phyloP scores from a whole-genome alignment of 2,797 vertebrate genomes.

The Protosalanx chinensis region DNA sequence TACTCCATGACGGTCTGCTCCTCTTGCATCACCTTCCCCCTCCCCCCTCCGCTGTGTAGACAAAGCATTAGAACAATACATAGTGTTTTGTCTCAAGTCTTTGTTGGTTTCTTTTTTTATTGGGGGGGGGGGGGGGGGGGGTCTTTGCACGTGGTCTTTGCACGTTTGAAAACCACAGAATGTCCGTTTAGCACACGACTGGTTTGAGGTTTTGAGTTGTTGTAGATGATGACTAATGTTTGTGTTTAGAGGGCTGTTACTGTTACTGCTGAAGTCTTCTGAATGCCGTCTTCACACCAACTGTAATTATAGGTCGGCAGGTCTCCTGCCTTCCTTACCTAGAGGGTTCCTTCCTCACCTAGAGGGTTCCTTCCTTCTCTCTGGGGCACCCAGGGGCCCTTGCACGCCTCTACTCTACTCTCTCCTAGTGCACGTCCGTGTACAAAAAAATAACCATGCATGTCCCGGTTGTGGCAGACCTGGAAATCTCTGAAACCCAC shows the following conservation, averaged over 20 bases:
- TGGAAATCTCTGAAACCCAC: conserved; percentile 48
- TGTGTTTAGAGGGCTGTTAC: conserved; percentile 25
- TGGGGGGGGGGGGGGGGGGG: conserved; percentile 3
- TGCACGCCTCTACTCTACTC: conserved; percentile 52
- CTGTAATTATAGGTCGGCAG: not conserved
- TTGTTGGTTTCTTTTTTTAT: not conserved
- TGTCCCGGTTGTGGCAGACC: conserved; percentile 44
- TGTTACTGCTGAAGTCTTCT: conserved; percentile 28
- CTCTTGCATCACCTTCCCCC: conserved; percentile 17
- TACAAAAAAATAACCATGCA: conserved; percentile 48
- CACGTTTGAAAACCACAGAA: conserved; percentile 46
- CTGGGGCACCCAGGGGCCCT: conserved; percentile 16
- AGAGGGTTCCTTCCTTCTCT: not conserved
- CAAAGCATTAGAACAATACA: conserved; percentile 3
- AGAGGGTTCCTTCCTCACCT: not conserved
- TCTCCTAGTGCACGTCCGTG: conserved; percentile 14
- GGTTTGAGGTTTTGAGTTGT: conserved; percentile 28
- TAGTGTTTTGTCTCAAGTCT: not conserved
- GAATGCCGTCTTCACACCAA: conserved; percentile 5
- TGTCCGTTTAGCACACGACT: conserved; percentile 55
- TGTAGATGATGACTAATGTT: conserved; percentile 41
- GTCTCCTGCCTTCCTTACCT: conserved; percentile 26
- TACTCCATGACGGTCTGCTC: conserved; percentile 50
- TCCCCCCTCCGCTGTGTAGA: conserved; percentile 38
- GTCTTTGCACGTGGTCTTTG: conserved; percentile 56